These are phyloP conservation scores for Balanococcus diminutus DNA, from an alignment of 2,888 invertebrate genomes.

Conservation along the genomic window DNA sequence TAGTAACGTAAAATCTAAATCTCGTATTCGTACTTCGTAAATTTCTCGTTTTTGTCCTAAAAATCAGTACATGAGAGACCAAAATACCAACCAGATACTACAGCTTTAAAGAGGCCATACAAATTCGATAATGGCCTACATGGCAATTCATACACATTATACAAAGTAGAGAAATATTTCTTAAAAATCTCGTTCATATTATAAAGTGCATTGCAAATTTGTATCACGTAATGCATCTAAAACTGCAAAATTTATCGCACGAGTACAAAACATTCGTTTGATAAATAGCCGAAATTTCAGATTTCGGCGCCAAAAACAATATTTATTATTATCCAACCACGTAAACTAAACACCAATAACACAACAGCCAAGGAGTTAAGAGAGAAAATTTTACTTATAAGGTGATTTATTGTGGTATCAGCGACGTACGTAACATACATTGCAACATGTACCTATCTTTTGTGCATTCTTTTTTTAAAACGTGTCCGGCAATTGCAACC, in stretches of 20 bases:
- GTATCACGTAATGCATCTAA: not conserved
- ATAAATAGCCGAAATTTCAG: constrained; percentile 10
- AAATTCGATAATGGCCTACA: no score
- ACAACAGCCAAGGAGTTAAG: not conserved
- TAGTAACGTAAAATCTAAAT: no score
- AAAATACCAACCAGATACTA: no score
- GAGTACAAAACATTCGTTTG: constrained; percentile 8
- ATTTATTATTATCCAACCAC: constrained; percentile 10
- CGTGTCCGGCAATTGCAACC: not conserved
- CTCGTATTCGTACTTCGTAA: no score
- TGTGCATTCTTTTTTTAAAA: not conserved
- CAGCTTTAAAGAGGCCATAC: no score
- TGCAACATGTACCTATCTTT: not conserved
- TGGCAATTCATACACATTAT: no score
- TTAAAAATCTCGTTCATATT: no score
- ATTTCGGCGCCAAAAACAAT: constrained; percentile 25
- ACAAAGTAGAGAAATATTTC: no score
- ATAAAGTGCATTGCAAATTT: not conserved
- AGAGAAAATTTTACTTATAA: constrained; percentile 28
- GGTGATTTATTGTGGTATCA: not conserved
- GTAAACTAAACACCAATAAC: not conserved
- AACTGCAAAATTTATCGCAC: not conserved
- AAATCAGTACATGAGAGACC: no score
- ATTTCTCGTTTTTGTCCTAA: no score
- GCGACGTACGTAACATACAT: not conserved